Conservation (phyloP, 1,140 invertebrate genomes). For the Solenopsis invicta region DNA sequence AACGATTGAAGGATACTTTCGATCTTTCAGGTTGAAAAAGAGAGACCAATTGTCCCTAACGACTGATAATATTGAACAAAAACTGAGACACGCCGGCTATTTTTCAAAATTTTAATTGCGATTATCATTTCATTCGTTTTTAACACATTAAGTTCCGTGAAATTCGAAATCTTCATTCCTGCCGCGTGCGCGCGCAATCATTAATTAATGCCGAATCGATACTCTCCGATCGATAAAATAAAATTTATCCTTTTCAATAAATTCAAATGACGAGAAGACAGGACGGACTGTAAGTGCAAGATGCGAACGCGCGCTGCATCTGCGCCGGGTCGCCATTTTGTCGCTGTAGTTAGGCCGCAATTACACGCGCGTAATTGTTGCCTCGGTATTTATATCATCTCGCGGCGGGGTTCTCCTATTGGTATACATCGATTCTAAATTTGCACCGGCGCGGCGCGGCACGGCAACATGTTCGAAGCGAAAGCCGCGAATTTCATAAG, state of each 20-base stretch:
- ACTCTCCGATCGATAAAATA: not conserved
- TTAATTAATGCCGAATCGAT: not conserved
- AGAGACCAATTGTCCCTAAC: not conserved
- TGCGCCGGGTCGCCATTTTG: constrained; percentile 18
- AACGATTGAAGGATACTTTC: not conserved
- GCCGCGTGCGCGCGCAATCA: not conserved
- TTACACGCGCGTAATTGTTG: constrained; percentile 46
- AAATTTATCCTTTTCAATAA: constrained; percentile 18
- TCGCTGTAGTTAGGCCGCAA: constrained; percentile 22
- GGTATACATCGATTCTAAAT: constrained; percentile 31
- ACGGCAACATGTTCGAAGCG: not conserved
- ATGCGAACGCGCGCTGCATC: not conserved
- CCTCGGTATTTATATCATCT: constrained; percentile 25
- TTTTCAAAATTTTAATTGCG: not conserved
- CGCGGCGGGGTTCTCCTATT: constrained; percentile 3
- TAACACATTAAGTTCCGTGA: not conserved
- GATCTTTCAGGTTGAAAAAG: not conserved
- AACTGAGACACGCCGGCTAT: not conserved
- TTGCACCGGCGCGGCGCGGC: not conserved
- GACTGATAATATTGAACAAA: not conserved
- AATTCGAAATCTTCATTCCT: constrained; percentile 7
- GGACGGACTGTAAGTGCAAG: not conserved
- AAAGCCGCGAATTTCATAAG: constrained; percentile 1
- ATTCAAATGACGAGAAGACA: not conserved
- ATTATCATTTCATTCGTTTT: not conserved